These are phyloP conservation scores for Heliconius cydno DNA, from an alignment of 2,888 invertebrate genomes.

Conservation along the genomic window DNA sequence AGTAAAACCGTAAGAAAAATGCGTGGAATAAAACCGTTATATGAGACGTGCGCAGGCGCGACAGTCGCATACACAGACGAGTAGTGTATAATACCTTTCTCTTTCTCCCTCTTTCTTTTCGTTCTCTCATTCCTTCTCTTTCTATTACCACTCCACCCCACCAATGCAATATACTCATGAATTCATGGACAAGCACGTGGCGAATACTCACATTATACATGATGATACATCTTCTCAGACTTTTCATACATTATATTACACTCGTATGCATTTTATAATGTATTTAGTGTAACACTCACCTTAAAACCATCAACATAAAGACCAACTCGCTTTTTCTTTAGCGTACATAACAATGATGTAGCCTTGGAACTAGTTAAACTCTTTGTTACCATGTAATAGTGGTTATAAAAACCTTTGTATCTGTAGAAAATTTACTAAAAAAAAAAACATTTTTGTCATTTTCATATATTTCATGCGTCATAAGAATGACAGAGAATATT, in stretches of 20 bases:
- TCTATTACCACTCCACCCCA: no score
- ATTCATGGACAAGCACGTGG: no score
- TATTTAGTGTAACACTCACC: neutral
- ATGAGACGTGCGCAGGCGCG: no score
- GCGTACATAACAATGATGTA: neutral
- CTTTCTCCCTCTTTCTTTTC: no score
- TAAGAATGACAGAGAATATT: neutral
- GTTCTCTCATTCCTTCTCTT: no score
- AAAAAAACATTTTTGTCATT: neutral
- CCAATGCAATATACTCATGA: no score
- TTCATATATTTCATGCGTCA: neutral
- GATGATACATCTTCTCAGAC: no score
- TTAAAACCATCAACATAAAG: neutral
- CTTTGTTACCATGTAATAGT: neutral
- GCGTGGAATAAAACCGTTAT: no score
- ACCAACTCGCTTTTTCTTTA: constrained; percentile 6
- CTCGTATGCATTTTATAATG: neutral
- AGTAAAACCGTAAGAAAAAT: no score
- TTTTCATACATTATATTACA: neutral
- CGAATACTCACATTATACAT: no score
- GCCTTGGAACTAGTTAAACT: constrained; percentile 12
- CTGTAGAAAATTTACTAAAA: neutral
- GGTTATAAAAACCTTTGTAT: neutral
- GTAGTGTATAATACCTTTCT: no score
- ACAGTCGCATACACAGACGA: no score